Base-by-base conservation (phyloP, 2,797 vertebrate genomes). In the Cryptoprocta ferox region DNA sequence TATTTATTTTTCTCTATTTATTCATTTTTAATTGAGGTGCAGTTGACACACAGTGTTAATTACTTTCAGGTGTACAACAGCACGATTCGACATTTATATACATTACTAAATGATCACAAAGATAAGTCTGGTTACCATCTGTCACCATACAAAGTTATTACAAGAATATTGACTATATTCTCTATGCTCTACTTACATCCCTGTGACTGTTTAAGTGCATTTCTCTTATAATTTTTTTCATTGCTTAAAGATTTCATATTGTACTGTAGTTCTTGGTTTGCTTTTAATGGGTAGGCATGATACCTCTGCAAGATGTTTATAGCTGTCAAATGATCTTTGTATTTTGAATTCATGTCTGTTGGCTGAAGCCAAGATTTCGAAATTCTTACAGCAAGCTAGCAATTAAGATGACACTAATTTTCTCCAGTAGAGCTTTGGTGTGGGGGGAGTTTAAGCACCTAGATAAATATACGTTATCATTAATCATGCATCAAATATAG, bases 301-400 rank as follows among this genome's bases (percentile, higher is more conserved):
- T 87, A 70, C 68, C 85, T 73, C 85, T 92, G 21, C 30, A 76
- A 79, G 13, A 56, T 75, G 63, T 94, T 81, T 79, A 50, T 26
- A 84, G 37, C 53, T 80, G 14, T 92, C 71, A 97, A 42, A 68
- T 82, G 53, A 68, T 66, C 88, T 76, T 90, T 88, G 42, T 24
- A 28, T 37, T 97, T 95, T 88, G 63, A 93, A 88, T 97, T 95
- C 53, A 39, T 79, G 26, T 92, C 71, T 93, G 42, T 95, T 92
- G 91, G 13, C 73, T 89, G 21, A 61, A 94, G 53, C 86, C 48
- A 70, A 78, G 42, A 85, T 89, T 94, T 89, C 68, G 89, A 14
- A 94, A 89, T 84, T 97, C 76, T 92, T 76, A 53, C 4, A 91
- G 59, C 66, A 92, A 80, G 59, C 28, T 80, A 53, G 71, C 70